phyloP scores from a whole-genome alignment of 1,140 invertebrate genomes.

The Telenomus remus region DNA sequence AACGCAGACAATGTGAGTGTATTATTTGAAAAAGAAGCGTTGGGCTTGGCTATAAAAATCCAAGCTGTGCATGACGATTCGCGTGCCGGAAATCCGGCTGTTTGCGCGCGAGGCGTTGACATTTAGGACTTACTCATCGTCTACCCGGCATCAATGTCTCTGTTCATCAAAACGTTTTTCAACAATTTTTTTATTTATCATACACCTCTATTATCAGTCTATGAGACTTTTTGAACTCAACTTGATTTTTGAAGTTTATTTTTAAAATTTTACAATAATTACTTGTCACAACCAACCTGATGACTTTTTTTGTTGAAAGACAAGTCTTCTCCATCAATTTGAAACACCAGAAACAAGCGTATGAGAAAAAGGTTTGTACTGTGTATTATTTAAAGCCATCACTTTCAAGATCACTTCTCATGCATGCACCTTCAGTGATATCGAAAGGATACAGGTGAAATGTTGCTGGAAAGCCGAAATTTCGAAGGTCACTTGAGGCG shows the following conservation, averaged over 20 bases:
- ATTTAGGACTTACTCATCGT: slow-evolving; percentile 47
- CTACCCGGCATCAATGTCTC: slow-evolving; percentile 64
- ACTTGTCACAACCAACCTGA: no score
- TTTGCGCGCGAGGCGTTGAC: slow-evolving; percentile 45
- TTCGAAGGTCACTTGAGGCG: slow-evolving; percentile 35
- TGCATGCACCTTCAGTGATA: slow-evolving; percentile 17
- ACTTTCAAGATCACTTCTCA: slow-evolving; percentile 7
- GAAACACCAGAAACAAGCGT: no score
- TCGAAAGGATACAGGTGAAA: slow-evolving; percentile 45
- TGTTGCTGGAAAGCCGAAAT: slow-evolving; percentile 47
- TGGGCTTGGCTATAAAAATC: slow-evolving; percentile 57
- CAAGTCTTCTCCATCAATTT: no score
- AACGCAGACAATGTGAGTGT: slow-evolving; percentile 15
- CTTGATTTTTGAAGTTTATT: no score
- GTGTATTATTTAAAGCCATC: no score
- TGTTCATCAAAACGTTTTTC: slow-evolving; percentile 35
- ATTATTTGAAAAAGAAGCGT: slow-evolving; percentile 41
- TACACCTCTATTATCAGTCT: slow-evolving; percentile 4
- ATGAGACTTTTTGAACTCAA: no score
- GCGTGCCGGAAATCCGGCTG: slow-evolving; percentile 58
- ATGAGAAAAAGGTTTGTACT: no score
- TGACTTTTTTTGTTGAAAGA: no score
- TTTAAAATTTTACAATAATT: no score
- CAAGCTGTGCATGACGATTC: slow-evolving; percentile 57
- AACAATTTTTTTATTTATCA: slow-evolving; percentile 10